Evolutionary conservation across 2,888 invertebrate genomes (phyloP), one percentile per base, ranked within the genome.

Genomic region (Dendrolimus houi): DNA sequence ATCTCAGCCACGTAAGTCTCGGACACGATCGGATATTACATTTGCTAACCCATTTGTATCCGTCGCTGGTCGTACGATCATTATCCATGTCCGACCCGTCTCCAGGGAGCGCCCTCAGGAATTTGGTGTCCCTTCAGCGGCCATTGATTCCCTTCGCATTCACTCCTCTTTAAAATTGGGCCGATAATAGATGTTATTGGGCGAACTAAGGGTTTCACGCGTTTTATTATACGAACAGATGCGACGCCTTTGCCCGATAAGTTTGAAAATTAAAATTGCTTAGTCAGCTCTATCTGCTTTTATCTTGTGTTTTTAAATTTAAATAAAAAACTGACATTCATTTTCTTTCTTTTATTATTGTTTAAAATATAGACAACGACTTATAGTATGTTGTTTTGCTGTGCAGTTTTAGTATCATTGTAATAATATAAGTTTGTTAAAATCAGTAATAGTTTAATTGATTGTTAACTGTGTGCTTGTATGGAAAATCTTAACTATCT

Each of bases 1-100:
- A 81, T 81, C 81, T 69, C 64, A 66, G 67, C 71, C 71, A 68
- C 68, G 66, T 64, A 66, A 71, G 72, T 77, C 72, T 79, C 77
- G 80, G 85, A 83, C 81, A 78, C 79, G 69, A 72, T 77, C 87
- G 87, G 87, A 89, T 89, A 89, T 90, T 90, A 86, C 87, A 88
- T 89, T 88, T 82, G 87, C 85, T 86, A 82, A 83, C 80, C 85
- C 87, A 90, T 89, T 90, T 90, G 89, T 90, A 88, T 73, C 86
- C 87, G 88, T 88, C 80, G 75, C 72, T 76, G 78, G 83, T 75
- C 77, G 77, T 75, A 77, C 79, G 80, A 87, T 89, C 88, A 89
- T 89, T 88, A 89, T 87, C 85, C 84, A 69, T 85, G 87, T 85
- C 82, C 75, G 78, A 74, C 61, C 75, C 71, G 78, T 73, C 85